These are phyloP conservation scores for Dermochelys coriacea DNA, from an alignment of 2,797 vertebrate genomes.

Conservation along the genomic window DNA sequence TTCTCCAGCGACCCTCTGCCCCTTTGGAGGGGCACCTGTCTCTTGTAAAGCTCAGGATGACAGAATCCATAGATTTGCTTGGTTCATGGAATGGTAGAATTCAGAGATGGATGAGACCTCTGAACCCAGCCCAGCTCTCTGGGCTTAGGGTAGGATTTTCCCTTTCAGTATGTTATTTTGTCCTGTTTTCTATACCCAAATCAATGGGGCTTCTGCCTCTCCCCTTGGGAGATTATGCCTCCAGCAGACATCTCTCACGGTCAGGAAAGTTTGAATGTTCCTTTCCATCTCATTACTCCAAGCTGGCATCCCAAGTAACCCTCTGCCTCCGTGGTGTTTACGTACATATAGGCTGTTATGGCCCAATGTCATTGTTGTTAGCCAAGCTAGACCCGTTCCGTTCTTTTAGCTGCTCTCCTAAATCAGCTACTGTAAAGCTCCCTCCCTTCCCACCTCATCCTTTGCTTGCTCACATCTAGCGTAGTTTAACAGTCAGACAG, in stretches of 20 bases:
- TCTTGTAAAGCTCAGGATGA: background rate
- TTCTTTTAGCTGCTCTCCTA: background rate
- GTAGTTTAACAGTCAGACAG: background rate
- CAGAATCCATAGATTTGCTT: background rate
- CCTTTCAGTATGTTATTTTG: too few species aligned
- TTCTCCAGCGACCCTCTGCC: too few species aligned
- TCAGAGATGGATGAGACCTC: background rate
- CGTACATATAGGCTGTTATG: accelerated
- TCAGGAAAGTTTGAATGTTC: background rate
- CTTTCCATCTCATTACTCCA: background rate
- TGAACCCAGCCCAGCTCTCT: background rate
- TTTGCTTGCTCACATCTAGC: background rate
- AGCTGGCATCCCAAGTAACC: background rate
- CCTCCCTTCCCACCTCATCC: too few species aligned
- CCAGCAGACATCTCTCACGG: too few species aligned
- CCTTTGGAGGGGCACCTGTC: too few species aligned
- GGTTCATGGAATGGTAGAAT: background rate
- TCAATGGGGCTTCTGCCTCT: too few species aligned
- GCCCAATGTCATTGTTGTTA: background rate
- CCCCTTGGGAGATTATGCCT: too few species aligned
- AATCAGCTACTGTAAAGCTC: background rate
- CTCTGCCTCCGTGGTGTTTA: background rate
- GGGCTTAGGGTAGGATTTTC: too few species aligned
- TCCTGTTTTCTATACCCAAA: too few species aligned
- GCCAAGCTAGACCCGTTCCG: background rate